These are phyloP conservation scores for Eupleurogrammus muticus DNA, from an alignment of 2,797 vertebrate genomes.

Conservation along the genomic window DNA sequence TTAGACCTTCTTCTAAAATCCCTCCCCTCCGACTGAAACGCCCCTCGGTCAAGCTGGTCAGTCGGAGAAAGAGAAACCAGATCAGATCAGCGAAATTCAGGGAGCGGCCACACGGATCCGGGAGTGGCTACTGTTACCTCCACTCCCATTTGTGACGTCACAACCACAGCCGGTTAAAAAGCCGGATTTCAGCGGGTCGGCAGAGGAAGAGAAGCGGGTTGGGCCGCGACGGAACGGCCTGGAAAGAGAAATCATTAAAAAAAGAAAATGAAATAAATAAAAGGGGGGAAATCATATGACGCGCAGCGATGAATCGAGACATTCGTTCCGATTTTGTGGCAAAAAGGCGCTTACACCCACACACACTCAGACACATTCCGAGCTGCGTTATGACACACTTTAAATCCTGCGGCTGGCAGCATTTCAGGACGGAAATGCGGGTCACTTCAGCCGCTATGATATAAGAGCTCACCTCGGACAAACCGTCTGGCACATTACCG, in stretches of 20 bases:
- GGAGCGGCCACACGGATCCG: no score
- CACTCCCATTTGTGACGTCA: no score
- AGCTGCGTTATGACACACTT: slow-evolving; percentile 37
- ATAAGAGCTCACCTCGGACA: slow-evolving; percentile 49
- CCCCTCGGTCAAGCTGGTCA: no score
- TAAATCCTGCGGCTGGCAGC: slow-evolving; percentile 58
- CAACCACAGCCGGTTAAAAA: no score
- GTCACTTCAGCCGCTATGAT: slow-evolving; percentile 23
- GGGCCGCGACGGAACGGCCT: slow-evolving; percentile 14
- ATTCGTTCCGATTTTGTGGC: not conserved
- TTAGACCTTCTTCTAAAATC: no score
- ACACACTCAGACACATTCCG: slow-evolving; percentile 9
- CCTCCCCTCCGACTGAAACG: no score
- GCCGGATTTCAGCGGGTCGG: no score
- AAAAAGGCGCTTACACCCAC: not conserved
- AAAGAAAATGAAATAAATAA: no score
- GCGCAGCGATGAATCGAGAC: slow-evolving; percentile 15
- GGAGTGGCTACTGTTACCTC: no score
- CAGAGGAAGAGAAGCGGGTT: no score
- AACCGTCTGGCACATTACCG: slow-evolving; percentile 34
- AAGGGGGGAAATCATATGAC: slow-evolving; percentile 2
- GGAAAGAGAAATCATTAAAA: slow-evolving; percentile 31
- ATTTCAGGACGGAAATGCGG: slow-evolving; percentile 74
- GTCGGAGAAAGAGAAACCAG: no score
- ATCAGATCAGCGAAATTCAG: no score